Conservation (phyloP, 2,888 invertebrate genomes). For the Ptilodon capucinus region DNA sequence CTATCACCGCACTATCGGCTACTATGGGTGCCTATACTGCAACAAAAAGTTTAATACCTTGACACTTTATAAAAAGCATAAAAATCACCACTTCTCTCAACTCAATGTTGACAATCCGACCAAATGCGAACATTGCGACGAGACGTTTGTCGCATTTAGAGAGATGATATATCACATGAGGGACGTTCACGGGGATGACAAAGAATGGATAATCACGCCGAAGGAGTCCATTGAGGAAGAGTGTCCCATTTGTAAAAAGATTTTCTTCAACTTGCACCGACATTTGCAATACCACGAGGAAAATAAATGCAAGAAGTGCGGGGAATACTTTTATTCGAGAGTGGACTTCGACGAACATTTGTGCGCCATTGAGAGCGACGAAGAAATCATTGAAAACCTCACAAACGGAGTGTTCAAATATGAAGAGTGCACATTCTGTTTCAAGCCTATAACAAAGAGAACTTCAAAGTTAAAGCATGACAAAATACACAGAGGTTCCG, state of each 20-base stretch:
- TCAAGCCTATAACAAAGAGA: conserved; percentile 69
- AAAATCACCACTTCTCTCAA: conserved; percentile 71
- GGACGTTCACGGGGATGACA: conserved; percentile 70
- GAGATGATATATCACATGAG: conserved; percentile 79
- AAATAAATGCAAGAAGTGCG: conserved; percentile 74
- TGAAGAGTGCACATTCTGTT: conserved; percentile 75
- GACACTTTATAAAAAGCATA: conserved; percentile 75
- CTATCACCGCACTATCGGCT: conserved; percentile 72
- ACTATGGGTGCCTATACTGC: conserved; percentile 77
- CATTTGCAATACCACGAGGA: conserved; percentile 75
- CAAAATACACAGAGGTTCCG: conserved; percentile 65
- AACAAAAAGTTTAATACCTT: conserved; percentile 76
- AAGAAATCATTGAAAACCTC: conserved; percentile 45
- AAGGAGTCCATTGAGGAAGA: conserved; percentile 68
- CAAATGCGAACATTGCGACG: conserved; percentile 78
- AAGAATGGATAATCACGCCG: conserved; percentile 73
- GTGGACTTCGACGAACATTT: conserved; percentile 69
- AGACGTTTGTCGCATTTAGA: conserved; percentile 78
- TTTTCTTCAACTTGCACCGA: conserved; percentile 68
- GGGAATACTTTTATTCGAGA: conserved; percentile 71
- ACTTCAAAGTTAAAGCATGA: conserved; percentile 63
- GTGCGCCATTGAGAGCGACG: conserved; percentile 73
- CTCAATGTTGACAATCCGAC: conserved; percentile 70
- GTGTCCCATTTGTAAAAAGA: conserved; percentile 70
- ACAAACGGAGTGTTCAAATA: conserved; percentile 47